Percentiles rank a stretch among this genome's conserved stretches.
phyloP scores from a whole-genome alignment of 2,888 invertebrate genomes.

The Spisula solida region DNA sequence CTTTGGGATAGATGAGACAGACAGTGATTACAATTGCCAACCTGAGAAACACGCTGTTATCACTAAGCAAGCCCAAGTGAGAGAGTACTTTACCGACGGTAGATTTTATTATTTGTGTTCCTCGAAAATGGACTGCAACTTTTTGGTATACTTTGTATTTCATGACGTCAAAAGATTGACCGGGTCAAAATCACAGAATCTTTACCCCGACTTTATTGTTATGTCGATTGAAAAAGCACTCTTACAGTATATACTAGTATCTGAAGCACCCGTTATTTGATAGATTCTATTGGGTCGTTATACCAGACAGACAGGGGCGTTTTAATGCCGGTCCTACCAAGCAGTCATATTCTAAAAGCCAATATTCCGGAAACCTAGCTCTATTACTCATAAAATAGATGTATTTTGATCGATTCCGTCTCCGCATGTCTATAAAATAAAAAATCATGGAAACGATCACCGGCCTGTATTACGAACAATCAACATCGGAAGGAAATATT shows the following conservation, averaged over 20 bases:
- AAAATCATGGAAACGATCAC: conserved; percentile 49
- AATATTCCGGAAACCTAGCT: conserved; percentile 27
- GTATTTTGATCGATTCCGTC: conserved; percentile 42
- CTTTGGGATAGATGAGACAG: no score
- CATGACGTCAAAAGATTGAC: no score
- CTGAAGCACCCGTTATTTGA: not conserved
- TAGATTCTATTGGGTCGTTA: not conserved
- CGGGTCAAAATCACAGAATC: no score
- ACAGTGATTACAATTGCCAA: no score
- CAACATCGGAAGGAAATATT: conserved; percentile 75
- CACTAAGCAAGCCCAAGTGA: no score
- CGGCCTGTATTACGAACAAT: conserved; percentile 71
- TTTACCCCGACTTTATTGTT: no score
- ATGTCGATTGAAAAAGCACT: not conserved
- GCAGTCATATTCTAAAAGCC: not conserved
- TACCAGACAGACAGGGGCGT: not conserved
- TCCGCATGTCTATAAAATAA: conserved; percentile 47
- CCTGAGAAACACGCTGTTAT: no score
- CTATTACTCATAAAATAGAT: conserved; percentile 43
- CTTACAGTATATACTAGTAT: not conserved
- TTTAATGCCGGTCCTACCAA: not conserved
- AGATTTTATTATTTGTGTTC: no score
- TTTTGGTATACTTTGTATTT: no score
- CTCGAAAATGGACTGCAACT: no score
- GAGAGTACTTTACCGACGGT: no score